Evolutionary conservation across 1,140 invertebrate species (phyloP), one percentile per base, ranked within the genome.

Genomic region (Pseudachorutes palmiensis): DNA sequence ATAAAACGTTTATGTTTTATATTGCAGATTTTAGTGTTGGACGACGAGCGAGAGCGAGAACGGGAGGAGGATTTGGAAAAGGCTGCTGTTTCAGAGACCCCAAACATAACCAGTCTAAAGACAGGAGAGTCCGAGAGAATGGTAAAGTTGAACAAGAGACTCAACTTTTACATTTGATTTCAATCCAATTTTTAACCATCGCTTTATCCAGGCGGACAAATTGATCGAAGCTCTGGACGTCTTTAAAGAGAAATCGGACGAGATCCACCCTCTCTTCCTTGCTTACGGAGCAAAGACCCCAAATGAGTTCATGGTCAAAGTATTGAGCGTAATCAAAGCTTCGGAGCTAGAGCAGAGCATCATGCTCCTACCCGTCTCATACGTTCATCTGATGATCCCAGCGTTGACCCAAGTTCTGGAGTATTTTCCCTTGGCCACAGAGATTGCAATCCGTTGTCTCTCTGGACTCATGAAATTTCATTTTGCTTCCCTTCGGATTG

Each of bases 91-190:
- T 87, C 84, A 0, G 87, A 90, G 73, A 83, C 82, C 65, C 82
- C 80, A 33, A 78, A 85, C 72, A 84, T 90, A 36, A 84, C 86
- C 24, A 83, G 86, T 41, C 79, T 87, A 71, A 95, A 94, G 81
- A 97, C 93, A 0, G 83, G 92, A 19, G 90, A 91, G 58, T 92
- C 91, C 70, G 90, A 98, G 78, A 91, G 88, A 83, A 89, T 86
- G 62, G 90, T 91, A 82, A 85, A 83, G n/a, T n/a, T 83, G 16
- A 22, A 59, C 33, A 61, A 49, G 30, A 51, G 62, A 66, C 32
- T 60, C 30, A 30, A 51, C 19, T 26, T 64, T 22, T 0, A 22
- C 29, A 16, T 55, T 51, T 60, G 57, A 5, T n/a, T 65, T 66
- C 64, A 68, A 64, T 49, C 12, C 48, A 45, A 61, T 64, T 59